Percentiles rank a stretch among this genome's conserved stretches.
phyloP scores from a whole-genome alignment of 2,113 vertebrate species.

The Pteruthius melanotis region DNA sequence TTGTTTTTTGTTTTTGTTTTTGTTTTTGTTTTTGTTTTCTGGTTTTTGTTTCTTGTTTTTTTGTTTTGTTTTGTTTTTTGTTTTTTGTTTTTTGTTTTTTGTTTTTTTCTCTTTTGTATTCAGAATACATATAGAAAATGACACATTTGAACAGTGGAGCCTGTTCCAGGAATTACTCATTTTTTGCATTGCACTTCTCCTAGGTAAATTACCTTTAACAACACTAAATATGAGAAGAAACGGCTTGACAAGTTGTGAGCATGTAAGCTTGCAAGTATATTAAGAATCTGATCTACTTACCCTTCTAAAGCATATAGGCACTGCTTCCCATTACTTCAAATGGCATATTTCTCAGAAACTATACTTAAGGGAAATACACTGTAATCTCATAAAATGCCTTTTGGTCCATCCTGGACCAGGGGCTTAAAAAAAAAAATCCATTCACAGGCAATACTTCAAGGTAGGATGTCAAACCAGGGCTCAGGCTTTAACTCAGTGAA shows the following conservation, averaged over 20 bases:
- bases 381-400: background rate
- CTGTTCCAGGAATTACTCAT: background rate
- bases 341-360: background rate
- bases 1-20: too few species aligned
- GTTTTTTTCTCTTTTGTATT: background rate
- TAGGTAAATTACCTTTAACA: conserved; percentile 28
- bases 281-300: background rate
- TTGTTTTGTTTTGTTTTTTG: too few species aligned
- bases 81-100: too few species aligned
- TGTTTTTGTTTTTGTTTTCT: too few species aligned
- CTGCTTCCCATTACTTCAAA: background rate
- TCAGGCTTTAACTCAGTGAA: background rate
- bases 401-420: background rate
- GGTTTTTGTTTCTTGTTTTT: too few species aligned
- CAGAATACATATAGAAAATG: background rate
- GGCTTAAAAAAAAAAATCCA: background rate
- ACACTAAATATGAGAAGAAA: background rate
- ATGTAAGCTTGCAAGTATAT: background rate
- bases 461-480: background rate
- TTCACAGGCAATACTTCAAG: background rate
- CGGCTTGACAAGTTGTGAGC: background rate
- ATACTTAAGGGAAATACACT: background rate
- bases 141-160: background rate
- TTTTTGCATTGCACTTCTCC: background rate
- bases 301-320: background rate